Base-by-base conservation (phyloP, 2,113 vertebrate species). In the Amphiprion percula region DNA sequence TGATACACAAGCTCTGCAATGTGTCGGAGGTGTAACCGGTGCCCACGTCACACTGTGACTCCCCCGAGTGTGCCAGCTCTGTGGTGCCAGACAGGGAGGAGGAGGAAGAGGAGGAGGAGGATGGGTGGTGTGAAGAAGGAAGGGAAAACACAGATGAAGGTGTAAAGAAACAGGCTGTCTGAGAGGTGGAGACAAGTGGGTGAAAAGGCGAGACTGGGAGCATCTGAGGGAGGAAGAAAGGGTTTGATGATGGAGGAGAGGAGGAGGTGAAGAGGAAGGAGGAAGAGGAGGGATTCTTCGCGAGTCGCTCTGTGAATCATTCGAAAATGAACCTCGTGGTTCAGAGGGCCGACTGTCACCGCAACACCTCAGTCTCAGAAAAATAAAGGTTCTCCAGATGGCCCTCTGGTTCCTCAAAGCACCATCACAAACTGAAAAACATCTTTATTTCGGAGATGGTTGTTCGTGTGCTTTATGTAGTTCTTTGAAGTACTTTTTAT, bases 1-100 rank as follows among this genome's bases (percentile, higher is more conserved):
- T 47, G 67, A 82, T 73, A 79, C 75, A 88, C 63, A 59, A 46
- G 47, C 85, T 89, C 73, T 64, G 80, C 82, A 72, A 69, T 74
- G 74, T 74, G 39, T 65, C 6, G 46, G 55, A 87, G 82, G 85
- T 90, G 87, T 85, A 61, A 68, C 66, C 60, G 61, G 47, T 85
- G 64, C 62, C 63, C 37, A n/a, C 77, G 21, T 89, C 85, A 79
- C 84, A 83, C 71, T 62, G n/a, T 26, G 58, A 63, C 82, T 83
- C 89, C 79, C 76, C 68, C 24, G 4, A 77, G 68, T 72, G 21
- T 85, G 89, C 89, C 82, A 88, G 67, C 58, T 77, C 83, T 70
- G 58, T 82, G 79, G 85, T 89, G 92, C 79, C 87, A 93, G 88
- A 89, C 90, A 71, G 61, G 73, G 68, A 77, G 79, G 62, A 67